A percentile compares a stretch with the other conserved stretches of the same genome.
These are phyloP conservation scores for Centrocercus urophasianus DNA, from an alignment of 2,113 vertebrate genomes.

Conservation along the genomic window DNA sequence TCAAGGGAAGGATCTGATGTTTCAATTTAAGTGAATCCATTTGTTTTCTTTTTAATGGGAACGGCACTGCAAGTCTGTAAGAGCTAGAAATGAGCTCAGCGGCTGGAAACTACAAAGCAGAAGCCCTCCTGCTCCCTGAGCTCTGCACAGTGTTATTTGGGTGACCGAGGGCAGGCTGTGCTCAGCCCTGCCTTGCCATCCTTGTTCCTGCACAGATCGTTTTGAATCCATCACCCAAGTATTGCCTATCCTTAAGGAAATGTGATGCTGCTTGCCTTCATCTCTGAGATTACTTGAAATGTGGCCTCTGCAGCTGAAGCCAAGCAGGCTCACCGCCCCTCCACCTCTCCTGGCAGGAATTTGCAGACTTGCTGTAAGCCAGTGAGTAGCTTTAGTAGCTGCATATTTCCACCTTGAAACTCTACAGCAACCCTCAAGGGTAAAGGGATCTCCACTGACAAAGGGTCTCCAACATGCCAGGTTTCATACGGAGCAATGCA, in stretches of 20 bases:
- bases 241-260: background rate
- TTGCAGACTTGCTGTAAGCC: background rate
- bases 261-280: background rate
- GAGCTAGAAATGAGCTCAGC: slow-evolving; percentile 51
- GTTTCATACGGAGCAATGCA: background rate
- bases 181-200: background rate
- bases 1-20: slow-evolving; percentile 52
- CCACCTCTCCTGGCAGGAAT: background rate
- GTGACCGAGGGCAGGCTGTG: background rate
- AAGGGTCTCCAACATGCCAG: background rate
- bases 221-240: background rate
- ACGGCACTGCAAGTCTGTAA: slow-evolving; percentile 49
- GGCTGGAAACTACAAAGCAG: slow-evolving; percentile 39
- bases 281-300: background rate
- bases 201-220: background rate
- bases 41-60: slow-evolving; percentile 51
- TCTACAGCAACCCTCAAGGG: background rate
- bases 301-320: background rate
- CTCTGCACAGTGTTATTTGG: background rate
- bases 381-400: background rate
- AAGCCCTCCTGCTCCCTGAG: slow-evolving; percentile 23
- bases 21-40: slow-evolving; percentile 64
- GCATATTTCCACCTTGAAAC: background rate
- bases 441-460: background rate
- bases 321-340: background rate